Base-by-base conservation (phyloP, 2,797 vertebrate species). In the Esox masquinongy region DNA sequence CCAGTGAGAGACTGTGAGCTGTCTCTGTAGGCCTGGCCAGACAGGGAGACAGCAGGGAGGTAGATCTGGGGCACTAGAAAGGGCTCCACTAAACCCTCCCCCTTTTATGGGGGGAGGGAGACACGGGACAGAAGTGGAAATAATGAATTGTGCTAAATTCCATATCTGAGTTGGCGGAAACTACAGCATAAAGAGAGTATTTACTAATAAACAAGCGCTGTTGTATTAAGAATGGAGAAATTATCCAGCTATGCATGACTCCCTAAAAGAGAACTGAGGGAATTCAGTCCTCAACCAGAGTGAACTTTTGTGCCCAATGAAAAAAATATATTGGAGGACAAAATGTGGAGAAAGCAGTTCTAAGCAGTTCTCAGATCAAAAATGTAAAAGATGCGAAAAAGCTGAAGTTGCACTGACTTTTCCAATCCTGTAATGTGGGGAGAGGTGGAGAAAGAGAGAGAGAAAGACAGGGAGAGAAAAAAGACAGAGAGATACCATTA, bases 401-500 rank as follows among this genome's bases (percentile, higher is more conserved):
- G 53, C 53, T 74, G 19, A 73, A 56, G 70, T 75, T 75, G 31
- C 47, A 47, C 70, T 31, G 72, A 59, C 19, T 50, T 34, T 51
- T 59, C 71, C 31, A 53, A 59, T 26, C 15, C 1, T 61, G 11
- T 34, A 19, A 50, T 15, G 17, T 64, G 22, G 63, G 47, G 53
- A 39, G 43, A 49, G 68, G 29, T 31, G 29, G 1, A 31, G 29
- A 31, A 31, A 56, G 36, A 24, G 24, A 56, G 36, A 24, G 24
- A 31, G 29, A 31, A 31, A 31, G 29, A 31, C 29, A 31, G 29
- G n/a, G n/a, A 31, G 29, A 31, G 29, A 31, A 31, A 31, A n/a
- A 31, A 31, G 29, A 31, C 29, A 31, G 29, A 3, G 66, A 64
- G 78, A 73, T 83, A 83, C 69, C 68, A 64, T 85, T 83, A 83